Conservation (phyloP, 1,140 invertebrate species). For the Chironomus striatipennis region DNA sequence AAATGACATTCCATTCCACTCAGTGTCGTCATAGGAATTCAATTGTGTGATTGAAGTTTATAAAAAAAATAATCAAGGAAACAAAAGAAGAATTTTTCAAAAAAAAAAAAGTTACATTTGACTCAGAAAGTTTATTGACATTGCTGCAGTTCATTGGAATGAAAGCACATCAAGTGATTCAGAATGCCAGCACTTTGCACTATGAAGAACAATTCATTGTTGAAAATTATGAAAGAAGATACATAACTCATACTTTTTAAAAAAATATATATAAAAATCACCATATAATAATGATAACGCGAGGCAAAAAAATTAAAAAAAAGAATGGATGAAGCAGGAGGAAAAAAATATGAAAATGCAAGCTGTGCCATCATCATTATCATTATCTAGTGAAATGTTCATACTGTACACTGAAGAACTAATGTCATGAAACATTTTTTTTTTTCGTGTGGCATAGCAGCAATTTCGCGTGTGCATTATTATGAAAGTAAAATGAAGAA, state of each 20-base stretch:
- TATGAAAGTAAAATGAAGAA: too few relatives aligned
- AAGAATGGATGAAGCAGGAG: not conserved
- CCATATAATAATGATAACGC: not conserved
- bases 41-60: too few relatives aligned
- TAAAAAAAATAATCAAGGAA: too few relatives aligned
- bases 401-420: not conserved
- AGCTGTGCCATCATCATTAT: slow-evolving; percentile 7
- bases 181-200: not conserved
- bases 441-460: not conserved
- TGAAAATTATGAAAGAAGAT: not conserved
- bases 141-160: slow-evolving; percentile 6
- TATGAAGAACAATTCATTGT: not conserved
- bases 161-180: not conserved
- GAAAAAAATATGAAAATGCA: not conserved
- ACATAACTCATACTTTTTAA: not conserved
- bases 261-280: too few relatives aligned
- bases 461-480: not conserved
- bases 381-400: not conserved
- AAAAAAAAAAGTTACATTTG: too few relatives aligned
- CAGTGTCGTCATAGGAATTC: too few relatives aligned
- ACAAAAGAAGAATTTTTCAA: too few relatives aligned
- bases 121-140: not conserved
- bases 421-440: not conserved
- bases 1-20: too few relatives aligned
- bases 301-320: not conserved